Conservation (phyloP, 2,113 vertebrate species). For the Apaloderma vittatum region DNA sequence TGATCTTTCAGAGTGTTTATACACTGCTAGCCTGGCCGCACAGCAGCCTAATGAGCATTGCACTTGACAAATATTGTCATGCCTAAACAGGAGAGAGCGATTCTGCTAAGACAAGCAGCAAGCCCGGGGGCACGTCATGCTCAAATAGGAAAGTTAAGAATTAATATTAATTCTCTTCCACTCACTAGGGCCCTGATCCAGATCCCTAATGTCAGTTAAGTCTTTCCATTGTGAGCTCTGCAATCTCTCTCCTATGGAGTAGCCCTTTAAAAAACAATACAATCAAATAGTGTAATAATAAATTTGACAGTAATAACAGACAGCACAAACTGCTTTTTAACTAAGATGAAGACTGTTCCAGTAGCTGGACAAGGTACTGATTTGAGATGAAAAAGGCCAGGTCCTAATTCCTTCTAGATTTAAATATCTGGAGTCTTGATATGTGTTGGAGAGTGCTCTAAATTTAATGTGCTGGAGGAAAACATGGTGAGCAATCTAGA, state of each 20-base stretch:
- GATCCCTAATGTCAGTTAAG: background rate
- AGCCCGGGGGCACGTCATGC: background rate
- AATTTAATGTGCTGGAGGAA: background rate
- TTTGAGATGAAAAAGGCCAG: background rate
- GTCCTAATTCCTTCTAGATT: background rate
- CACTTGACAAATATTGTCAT: constrained; percentile 62
- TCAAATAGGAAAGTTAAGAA: constrained; percentile 14
- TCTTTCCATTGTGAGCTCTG: background rate
- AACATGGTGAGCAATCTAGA: background rate
- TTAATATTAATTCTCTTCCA: constrained; percentile 34
- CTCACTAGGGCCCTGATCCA: background rate
- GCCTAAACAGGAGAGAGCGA: constrained; percentile 29
- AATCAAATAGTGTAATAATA: background rate
- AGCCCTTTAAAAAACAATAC: background rate
- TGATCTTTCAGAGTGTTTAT: constrained; percentile 42
- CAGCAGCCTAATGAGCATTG: constrained; percentile 47
- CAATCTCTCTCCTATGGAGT: background rate
- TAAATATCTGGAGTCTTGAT: background rate
- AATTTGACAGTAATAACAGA: background rate
- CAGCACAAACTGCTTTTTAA: background rate
- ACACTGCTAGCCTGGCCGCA: constrained; percentile 51
- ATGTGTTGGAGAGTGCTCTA: background rate
- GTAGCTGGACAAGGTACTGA: background rate
- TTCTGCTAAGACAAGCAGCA: constrained; percentile 27
- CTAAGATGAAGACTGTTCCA: background rate